These are phyloP conservation scores for Anabas testudineus DNA, from an alignment of 2,797 vertebrate genomes.

Conservation along the genomic window DNA sequence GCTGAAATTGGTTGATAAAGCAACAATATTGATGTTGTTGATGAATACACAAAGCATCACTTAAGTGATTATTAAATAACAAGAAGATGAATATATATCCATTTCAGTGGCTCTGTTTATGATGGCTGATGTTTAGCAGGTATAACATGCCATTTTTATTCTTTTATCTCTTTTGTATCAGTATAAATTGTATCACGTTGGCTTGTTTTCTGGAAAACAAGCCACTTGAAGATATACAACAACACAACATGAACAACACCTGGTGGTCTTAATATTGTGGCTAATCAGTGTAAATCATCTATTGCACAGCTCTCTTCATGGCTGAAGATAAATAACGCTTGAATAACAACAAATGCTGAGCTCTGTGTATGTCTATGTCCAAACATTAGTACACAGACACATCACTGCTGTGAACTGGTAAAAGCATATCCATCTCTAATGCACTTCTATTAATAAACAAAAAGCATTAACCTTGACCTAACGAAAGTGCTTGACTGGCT, in stretches of 20 bases:
- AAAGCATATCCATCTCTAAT: slow-evolving; percentile 64
- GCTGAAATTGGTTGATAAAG: slow-evolving; percentile 4
- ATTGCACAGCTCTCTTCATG: background rate
- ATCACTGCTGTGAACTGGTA: slow-evolving; percentile 51
- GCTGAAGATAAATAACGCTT: background rate
- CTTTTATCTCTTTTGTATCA: background rate
- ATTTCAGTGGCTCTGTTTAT: background rate
- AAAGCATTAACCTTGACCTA: slow-evolving; percentile 72
- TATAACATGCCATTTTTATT: background rate
- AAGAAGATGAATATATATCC: background rate
- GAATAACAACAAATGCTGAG: slow-evolving; percentile 13
- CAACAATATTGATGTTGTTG: background rate
- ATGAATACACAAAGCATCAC: background rate
- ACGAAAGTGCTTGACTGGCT: slow-evolving; percentile 57
- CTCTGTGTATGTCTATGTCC: slow-evolving; percentile 19
- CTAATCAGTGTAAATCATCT: background rate
- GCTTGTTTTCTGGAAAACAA: background rate
- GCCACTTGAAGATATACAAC: background rate
- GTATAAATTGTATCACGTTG: background rate
- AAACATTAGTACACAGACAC: slow-evolving; percentile 41
- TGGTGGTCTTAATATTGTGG: too few relatives aligned
- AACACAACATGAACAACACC: too few relatives aligned
- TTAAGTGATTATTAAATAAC: background rate
- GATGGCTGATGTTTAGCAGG: background rate
- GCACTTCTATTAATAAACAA: slow-evolving; percentile 73